phyloP scores from a whole-genome alignment of 2,797 vertebrate genomes.

The Coreius guichenoti region DNA sequence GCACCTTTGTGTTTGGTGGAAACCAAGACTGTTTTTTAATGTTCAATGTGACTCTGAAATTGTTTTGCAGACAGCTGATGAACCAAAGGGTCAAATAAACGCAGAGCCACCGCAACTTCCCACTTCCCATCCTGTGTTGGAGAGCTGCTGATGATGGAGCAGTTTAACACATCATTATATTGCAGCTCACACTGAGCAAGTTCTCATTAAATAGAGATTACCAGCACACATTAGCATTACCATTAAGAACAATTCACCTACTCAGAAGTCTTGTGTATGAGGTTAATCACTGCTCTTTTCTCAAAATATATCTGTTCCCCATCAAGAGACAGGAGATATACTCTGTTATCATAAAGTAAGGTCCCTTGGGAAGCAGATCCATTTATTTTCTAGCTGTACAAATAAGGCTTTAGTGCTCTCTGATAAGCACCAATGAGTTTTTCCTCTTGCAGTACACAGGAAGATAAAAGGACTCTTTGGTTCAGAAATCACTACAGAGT shows the following conservation, averaged over 20 bases:
- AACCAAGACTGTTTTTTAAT: slow-evolving; percentile 62
- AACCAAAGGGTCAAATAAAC: slow-evolving; percentile 59
- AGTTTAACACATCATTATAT: slow-evolving; percentile 64
- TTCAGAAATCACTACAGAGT: slow-evolving; percentile 32
- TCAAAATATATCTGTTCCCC: slow-evolving; percentile 48
- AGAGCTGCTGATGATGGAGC: slow-evolving; percentile 59
- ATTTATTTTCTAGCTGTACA: slow-evolving; percentile 48
- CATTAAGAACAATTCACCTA: slow-evolving; percentile 61
- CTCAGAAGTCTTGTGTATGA: slow-evolving; percentile 54
- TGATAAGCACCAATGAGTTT: slow-evolving; percentile 51
- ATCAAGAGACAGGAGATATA: slow-evolving; percentile 28
- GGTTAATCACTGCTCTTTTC: slow-evolving; percentile 56
- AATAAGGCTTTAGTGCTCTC: slow-evolving; percentile 47
- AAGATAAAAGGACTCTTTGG: slow-evolving; percentile 41
- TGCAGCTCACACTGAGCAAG: slow-evolving; percentile 60
- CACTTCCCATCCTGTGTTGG: slow-evolving; percentile 56
- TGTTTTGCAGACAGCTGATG: slow-evolving; percentile 63
- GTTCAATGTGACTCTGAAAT: slow-evolving; percentile 63
- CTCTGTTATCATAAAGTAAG: slow-evolving; percentile 39
- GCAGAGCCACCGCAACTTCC: slow-evolving; percentile 46
- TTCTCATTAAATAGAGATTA: slow-evolving; percentile 71
- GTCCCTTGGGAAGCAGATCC: slow-evolving; percentile 28
- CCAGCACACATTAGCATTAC: slow-evolving; percentile 60
- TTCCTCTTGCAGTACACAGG: slow-evolving; percentile 38
- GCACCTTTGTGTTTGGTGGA: slow-evolving; percentile 57